Evolutionary conservation across 2,888 invertebrate genomes (phyloP).

Genomic region (Microctonus brassicae): DNA sequence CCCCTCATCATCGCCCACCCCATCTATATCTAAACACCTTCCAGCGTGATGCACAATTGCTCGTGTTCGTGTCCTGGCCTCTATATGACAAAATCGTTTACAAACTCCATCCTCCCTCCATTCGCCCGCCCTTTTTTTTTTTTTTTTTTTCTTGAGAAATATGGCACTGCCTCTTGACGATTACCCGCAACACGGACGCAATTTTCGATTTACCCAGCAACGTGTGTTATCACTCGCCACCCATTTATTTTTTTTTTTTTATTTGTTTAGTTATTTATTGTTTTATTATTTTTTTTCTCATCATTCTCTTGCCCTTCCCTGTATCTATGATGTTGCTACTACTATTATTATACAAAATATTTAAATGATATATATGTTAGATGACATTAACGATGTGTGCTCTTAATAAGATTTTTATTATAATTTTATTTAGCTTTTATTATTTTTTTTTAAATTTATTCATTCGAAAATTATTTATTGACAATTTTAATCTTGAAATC

Average conservation of each 20-base stretch:
- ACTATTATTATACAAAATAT: too few relatives aligned
- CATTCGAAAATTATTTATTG: too few relatives aligned
- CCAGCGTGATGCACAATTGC: constrained; percentile 19
- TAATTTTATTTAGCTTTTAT: neutral
- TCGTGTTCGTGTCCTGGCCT: neutral
- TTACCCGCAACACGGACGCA: constrained; percentile 10
- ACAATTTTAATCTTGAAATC: too few relatives aligned
- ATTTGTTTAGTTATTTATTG: too few relatives aligned
- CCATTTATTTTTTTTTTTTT: too few relatives aligned
- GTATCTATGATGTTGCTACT: neutral
- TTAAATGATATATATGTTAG: neutral
- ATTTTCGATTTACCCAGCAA: constrained; percentile 15
- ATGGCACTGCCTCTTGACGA: constrained; percentile 10
- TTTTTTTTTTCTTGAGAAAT: constrained; percentile 9
- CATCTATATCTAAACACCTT: constrained; percentile 3
- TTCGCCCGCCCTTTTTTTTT: neutral
- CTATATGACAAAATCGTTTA: constrained; percentile 18
- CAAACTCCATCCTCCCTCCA: neutral
- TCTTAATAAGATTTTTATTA: neutral
- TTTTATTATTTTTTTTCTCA: neutral
- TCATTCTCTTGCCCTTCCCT: neutral
- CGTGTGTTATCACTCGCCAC: neutral
- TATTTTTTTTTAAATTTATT: neutral
- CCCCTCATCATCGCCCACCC: constrained; percentile 7
- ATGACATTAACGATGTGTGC: neutral